A percentile compares a stretch with the other conserved stretches of the same genome.
Conservation (phyloP, 2,888 invertebrate genomes). For the Archips xylosteana region DNA sequence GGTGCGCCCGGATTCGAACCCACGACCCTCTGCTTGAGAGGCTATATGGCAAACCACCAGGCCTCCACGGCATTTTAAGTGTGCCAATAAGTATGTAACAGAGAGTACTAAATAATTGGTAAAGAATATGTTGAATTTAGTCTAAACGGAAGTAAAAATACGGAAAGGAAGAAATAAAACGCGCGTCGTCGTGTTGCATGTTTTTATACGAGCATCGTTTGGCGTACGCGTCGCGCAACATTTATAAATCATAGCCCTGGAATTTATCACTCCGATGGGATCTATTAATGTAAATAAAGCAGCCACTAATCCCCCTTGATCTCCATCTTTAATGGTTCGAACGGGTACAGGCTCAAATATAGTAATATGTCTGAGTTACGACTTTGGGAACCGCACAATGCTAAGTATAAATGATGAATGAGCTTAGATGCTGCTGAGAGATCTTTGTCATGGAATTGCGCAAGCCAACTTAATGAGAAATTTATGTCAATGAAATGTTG, state of each 20-base stretch:
- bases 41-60: too few species aligned
- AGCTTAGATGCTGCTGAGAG: slow-evolving; percentile 4
- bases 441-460: slow-evolving; percentile 9
- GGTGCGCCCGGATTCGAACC: too few species aligned
- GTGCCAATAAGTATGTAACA: too few species aligned
- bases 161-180: too few species aligned
- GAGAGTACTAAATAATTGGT: too few species aligned
- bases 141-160: background rate
- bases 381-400: slow-evolving; percentile 26
- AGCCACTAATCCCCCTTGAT: slow-evolving; percentile 21
- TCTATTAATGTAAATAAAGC: slow-evolving; percentile 40
- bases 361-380: slow-evolving; percentile 35
- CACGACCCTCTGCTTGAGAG: too few species aligned
- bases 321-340: slow-evolving; percentile 30
- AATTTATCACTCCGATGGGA: slow-evolving; percentile 37
- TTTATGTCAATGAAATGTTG: background rate
- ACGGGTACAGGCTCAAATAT: slow-evolving; percentile 4
- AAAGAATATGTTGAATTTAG: background rate
- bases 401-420: slow-evolving; percentile 27
- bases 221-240: background rate
- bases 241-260: slow-evolving; percentile 28
- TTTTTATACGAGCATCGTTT: slow-evolving; percentile 8
- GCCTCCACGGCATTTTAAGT: too few species aligned
- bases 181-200: too few species aligned
- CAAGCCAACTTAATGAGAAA: background rate